Conservation (phyloP, 2,797 vertebrate genomes). For the Acanthiza pusilla region DNA sequence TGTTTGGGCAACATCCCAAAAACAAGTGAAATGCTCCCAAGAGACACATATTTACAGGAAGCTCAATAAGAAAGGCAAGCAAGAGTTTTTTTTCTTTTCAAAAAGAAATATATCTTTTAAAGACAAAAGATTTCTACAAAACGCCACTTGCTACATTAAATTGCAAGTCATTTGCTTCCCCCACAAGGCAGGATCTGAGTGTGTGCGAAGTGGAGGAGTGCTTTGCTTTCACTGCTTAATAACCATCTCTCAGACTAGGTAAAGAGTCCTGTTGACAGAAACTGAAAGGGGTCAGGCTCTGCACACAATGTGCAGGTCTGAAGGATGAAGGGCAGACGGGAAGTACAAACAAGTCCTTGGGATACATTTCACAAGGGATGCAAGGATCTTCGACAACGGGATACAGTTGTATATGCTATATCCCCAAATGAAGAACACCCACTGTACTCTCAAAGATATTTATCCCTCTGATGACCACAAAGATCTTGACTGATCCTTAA, state of each 20-base stretch:
- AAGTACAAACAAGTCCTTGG: not conserved
- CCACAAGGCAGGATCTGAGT: not conserved
- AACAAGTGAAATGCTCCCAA: not conserved
- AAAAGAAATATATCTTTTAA: not conserved
- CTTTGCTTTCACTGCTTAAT: conserved; percentile 13
- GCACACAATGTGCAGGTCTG: not conserved
- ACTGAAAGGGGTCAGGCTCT: not conserved
- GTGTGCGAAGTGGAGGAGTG: not conserved
- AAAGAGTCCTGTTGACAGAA: not conserved
- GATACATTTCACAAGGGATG: not conserved
- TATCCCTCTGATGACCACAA: not conserved
- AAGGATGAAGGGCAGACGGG: not conserved
- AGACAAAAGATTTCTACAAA: not conserved
- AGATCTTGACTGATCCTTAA: not conserved
- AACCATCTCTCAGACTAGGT: not conserved
- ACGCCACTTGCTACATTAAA: not conserved
- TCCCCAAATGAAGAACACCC: not conserved
- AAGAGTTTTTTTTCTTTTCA: not conserved
- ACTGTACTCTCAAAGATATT: not conserved
- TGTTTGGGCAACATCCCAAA: not conserved
- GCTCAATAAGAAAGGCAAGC: not conserved
- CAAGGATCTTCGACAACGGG: not conserved
- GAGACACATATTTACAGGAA: not conserved
- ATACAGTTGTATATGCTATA: not conserved
- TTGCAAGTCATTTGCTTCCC: not conserved